Percentiles rank a stretch among this genome's conserved stretches.
Evolutionary conservation across 2,797 vertebrate genomes (phyloP).

Genomic region (Paedocypris micromegethes): DNA sequence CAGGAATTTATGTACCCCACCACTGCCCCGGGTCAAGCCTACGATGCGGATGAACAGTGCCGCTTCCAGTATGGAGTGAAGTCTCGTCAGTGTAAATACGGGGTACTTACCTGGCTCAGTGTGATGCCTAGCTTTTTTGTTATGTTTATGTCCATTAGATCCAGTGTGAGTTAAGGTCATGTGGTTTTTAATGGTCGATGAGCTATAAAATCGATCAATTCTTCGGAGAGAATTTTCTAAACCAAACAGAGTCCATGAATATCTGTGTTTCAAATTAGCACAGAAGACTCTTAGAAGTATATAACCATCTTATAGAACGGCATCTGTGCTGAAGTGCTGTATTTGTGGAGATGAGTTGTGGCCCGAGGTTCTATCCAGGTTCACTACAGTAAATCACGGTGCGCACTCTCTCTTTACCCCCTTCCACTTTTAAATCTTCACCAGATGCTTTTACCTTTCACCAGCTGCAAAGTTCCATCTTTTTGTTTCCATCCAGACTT

Average conservation of each 20-base stretch:
- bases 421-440: slow-evolving; percentile 28
- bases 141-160: no score
- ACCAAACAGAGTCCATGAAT: no score
- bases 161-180: no score
- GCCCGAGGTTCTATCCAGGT: slow-evolving; percentile 3
- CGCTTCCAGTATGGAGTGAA: slow-evolving; percentile 97
- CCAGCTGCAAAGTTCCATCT: slow-evolving; percentile 22
- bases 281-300: neutral
- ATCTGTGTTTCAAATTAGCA: no score
- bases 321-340: slow-evolving; percentile 4
- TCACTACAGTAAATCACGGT: slow-evolving; percentile 32
- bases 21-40: slow-evolving; percentile 90
- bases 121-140: slow-evolving; percentile 9
- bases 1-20: slow-evolving; percentile 96
- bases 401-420: slow-evolving; percentile 1
- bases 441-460: slow-evolving; percentile 37
- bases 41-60: slow-evolving; percentile 94
- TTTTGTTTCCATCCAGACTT: slow-evolving; percentile 23
- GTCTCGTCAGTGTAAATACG: slow-evolving; percentile 99
- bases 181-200: no score
- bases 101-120: slow-evolving; percentile 69
- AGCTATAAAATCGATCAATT: no score
- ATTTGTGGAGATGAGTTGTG: slow-evolving; percentile 8
- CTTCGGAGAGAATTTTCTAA: no score
- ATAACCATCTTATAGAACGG: slow-evolving; percentile 14